Evolutionary conservation across 2,797 vertebrate species (phyloP).

Genomic region (Anabas testudineus): DNA sequence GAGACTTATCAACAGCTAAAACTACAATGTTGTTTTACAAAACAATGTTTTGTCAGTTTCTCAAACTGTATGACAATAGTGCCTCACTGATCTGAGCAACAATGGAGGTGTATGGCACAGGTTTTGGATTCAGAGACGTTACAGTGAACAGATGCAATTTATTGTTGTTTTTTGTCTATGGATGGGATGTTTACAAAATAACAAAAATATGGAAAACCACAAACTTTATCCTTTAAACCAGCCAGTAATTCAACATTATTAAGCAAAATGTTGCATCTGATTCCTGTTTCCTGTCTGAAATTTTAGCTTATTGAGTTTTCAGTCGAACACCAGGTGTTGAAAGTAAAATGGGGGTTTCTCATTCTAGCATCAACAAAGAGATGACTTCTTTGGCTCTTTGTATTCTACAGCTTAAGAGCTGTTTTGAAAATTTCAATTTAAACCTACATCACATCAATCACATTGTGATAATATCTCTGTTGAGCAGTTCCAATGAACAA

Average conservation of each 20-base stretch:
- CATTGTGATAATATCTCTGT: not conserved
- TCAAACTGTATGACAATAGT: too few relatives aligned
- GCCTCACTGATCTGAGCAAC: too few relatives aligned
- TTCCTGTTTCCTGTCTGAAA: slow-evolving; percentile 39
- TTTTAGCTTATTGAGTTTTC: slow-evolving; percentile 51
- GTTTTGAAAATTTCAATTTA: slow-evolving; percentile 2
- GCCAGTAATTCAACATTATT: slow-evolving; percentile 37
- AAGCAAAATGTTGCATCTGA: slow-evolving; percentile 29
- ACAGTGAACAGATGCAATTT: not conserved
- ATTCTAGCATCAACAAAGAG: slow-evolving; percentile 2
- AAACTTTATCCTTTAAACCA: slow-evolving; percentile 7
- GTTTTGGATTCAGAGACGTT: not conserved
- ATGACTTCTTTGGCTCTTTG: slow-evolving; percentile 4
- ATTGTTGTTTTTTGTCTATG: not conserved
- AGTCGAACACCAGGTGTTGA: slow-evolving; percentile 30
- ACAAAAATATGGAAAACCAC: not conserved
- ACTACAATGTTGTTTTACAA: too few relatives aligned
- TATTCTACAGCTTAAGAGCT: not conserved
- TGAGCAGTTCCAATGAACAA: not conserved
- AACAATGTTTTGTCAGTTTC: too few relatives aligned
- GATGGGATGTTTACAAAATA: not conserved
- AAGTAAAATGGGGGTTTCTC: slow-evolving; percentile 20
- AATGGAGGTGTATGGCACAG: not conserved
- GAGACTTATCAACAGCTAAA: too few relatives aligned
- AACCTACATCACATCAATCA: slow-evolving; percentile 5